Conservation (phyloP, 1,140 invertebrate genomes). For the Listronotus bonariensis region DNA sequence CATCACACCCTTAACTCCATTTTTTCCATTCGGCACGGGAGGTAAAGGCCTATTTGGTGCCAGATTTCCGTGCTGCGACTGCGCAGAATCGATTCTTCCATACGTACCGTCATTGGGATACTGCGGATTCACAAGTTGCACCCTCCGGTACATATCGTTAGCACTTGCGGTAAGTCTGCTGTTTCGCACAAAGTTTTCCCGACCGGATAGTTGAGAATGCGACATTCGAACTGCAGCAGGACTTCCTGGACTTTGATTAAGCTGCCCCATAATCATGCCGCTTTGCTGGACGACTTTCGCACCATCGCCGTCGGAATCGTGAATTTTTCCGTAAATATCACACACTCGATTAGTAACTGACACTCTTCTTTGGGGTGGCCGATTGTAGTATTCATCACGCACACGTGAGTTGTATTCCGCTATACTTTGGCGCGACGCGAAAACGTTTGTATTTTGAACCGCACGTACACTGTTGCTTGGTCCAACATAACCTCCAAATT, state of each 20-base stretch:
- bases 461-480: conserved; percentile 4
- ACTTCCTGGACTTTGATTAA: conserved; percentile 34
- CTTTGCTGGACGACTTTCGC: conserved; percentile 34
- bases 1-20: conserved; percentile 8
- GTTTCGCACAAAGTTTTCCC: conserved; percentile 49
- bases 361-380: conserved; percentile 39
- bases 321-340: conserved; percentile 55
- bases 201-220: conserved; percentile 10
- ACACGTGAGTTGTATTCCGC: conserved; percentile 24
- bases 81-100: conserved; percentile 21
- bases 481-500: conserved; percentile 31
- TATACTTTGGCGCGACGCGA: conserved; percentile 39
- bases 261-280: conserved; percentile 52
- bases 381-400: conserved; percentile 20
- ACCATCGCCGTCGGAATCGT: conserved; percentile 39
- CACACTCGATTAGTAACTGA: conserved; percentile 52
- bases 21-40: conserved; percentile 42
- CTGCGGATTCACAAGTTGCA: conserved; percentile 5
- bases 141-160: conserved; percentile 49
- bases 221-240: conserved; percentile 23
- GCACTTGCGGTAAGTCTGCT: conserved; percentile 51
- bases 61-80: conserved; percentile 1
- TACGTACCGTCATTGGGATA: conserved; percentile 29
- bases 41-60: conserved; percentile 48
- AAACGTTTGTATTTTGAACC: conserved; percentile 12